Evolutionary conservation across 2,113 vertebrate genomes (phyloP).

Genomic region (Cavia aperea): DNA sequence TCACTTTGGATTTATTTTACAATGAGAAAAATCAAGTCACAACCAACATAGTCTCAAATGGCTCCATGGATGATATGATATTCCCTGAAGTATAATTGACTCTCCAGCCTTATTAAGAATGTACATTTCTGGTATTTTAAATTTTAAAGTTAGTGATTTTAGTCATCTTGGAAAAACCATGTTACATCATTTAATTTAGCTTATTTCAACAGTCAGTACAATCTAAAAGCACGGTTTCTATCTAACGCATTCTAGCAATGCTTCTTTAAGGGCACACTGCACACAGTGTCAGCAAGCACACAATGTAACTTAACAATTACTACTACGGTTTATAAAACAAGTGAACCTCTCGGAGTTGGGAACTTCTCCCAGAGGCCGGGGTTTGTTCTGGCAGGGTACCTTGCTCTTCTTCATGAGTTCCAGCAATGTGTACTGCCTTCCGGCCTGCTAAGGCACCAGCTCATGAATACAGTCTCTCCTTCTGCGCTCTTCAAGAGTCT

Average conservation of each 20-base stretch:
- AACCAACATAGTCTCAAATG: slow-evolving; percentile 34
- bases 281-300: slow-evolving; percentile 43
- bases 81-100: slow-evolving; percentile 17
- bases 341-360: slow-evolving; percentile 16
- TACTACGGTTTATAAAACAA: slow-evolving; percentile 59
- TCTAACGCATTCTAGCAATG: slow-evolving; percentile 29
- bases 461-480: slow-evolving; percentile 13
- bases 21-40: slow-evolving; percentile 57
- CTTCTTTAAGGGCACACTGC: slow-evolving; percentile 48
- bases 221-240: slow-evolving; percentile 48
- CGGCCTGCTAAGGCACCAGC: slow-evolving; percentile 31
- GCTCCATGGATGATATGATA: slow-evolving; percentile 37
- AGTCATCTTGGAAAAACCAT: slow-evolving; percentile 50
- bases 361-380: slow-evolving; percentile 42
- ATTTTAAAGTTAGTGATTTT: slow-evolving; percentile 47
- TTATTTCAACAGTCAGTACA: slow-evolving; percentile 48
- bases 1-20: slow-evolving; percentile 56
- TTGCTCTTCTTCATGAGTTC: slow-evolving; percentile 34
- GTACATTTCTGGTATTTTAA: slow-evolving; percentile 54
- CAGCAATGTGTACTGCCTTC: slow-evolving; percentile 2
- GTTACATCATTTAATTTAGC: slow-evolving; percentile 41
- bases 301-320: slow-evolving; percentile 52
- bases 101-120: slow-evolving; percentile 31
- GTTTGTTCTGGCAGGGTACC: slow-evolving; percentile 37
- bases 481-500: slow-evolving; percentile 22